Evolutionary conservation across 2,797 vertebrate species (phyloP).

Genomic region (Brachyrhaphis roseni): DNA sequence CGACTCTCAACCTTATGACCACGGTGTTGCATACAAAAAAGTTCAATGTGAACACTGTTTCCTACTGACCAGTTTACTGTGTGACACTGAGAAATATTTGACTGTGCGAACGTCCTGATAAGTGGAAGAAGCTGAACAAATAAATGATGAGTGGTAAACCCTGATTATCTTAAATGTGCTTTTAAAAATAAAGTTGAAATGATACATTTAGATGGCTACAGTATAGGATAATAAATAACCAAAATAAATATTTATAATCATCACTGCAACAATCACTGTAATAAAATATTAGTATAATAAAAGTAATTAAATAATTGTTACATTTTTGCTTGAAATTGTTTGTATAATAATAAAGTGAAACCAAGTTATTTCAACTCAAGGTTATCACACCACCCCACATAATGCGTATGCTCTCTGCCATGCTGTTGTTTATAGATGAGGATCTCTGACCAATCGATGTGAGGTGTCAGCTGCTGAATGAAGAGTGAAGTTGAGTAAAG

Average conservation of each 20-base stretch:
- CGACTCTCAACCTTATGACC: no score
- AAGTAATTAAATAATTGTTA: neutral
- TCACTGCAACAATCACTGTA: neutral
- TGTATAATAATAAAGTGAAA: neutral
- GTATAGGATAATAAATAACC: neutral
- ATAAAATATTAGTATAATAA: neutral
- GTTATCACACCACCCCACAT: neutral
- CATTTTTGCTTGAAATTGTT: neutral
- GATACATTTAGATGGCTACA: neutral
- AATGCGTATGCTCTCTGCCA: neutral
- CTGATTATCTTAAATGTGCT: neutral
- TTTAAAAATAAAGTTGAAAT: neutral
- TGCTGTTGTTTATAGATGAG: neutral
- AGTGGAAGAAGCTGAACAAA: neutral
- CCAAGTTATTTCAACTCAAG: neutral
- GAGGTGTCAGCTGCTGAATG: neutral
- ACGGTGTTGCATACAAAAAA: no score
- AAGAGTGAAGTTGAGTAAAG: neutral
- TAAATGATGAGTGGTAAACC: neutral
- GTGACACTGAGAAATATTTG: no score
- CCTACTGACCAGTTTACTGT: no score
- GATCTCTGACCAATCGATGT: neutral
- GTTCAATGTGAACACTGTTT: no score
- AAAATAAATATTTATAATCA: neutral
- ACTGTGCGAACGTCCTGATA: neutral